These are phyloP conservation scores for Orestias chungarensis DNA, from an alignment of 2,797 vertebrate species.

Conservation along the genomic window DNA sequence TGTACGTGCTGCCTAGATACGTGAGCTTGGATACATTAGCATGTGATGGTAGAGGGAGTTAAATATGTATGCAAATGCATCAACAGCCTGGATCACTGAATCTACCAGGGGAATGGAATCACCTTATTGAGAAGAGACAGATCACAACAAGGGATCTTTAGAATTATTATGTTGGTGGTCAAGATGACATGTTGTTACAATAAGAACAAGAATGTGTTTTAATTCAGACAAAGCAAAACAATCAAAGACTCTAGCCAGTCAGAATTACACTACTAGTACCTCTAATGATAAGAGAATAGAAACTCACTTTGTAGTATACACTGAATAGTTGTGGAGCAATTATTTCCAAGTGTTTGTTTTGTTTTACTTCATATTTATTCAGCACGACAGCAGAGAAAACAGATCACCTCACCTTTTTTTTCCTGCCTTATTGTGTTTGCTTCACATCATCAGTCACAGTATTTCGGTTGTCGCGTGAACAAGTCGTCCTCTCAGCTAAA, in stretches of 20 bases:
- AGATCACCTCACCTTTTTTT: conserved; percentile 50
- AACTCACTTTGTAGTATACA: conserved; percentile 2
- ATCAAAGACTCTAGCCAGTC: background rate
- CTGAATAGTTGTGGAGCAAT: conserved; percentile 18
- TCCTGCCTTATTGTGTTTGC: conserved; percentile 46
- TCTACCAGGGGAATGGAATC: conserved; percentile 42
- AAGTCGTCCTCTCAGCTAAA: conserved; percentile 64
- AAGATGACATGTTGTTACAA: background rate
- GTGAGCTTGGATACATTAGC: conserved; percentile 48
- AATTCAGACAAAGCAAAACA: background rate
- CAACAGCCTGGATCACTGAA: conserved; percentile 51
- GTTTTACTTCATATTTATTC: conserved; percentile 45
- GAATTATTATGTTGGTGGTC: conserved; percentile 2
- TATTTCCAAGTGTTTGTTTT: conserved; percentile 37
- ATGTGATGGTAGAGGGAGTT: conserved; percentile 28
- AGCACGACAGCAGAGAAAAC: conserved; percentile 57
- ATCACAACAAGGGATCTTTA: background rate
- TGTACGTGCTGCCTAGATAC: conserved; percentile 32
- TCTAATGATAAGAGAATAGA: conserved; percentile 1
- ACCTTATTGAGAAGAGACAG: conserved; percentile 11
- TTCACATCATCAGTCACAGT: conserved; percentile 68
- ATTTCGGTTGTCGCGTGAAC: conserved; percentile 59
- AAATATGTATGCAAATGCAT: conserved; percentile 70
- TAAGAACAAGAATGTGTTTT: background rate
- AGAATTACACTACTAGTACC: background rate